Evolutionary conservation across 2,113 vertebrate species (phyloP), one percentile per base, ranked within the genome.

Genomic region (Tragelaphus imberbis): DNA sequence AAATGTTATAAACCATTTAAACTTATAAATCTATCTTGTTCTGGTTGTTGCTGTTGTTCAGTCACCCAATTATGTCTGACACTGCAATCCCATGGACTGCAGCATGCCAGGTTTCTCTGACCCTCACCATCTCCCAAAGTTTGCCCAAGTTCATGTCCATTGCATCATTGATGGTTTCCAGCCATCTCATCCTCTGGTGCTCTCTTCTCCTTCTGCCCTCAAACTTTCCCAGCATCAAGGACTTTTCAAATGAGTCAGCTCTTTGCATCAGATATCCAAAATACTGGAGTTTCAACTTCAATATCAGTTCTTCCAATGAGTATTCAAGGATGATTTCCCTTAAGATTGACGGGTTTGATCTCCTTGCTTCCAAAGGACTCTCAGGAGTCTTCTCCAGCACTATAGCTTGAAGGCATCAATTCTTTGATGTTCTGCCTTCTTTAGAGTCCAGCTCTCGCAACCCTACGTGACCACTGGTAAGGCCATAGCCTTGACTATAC

Each of bases 1-100:
- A 65, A 90, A 23, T 63, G 27, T 84, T 84, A 92, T 25, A 68
- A 93, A 19, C 40, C 13, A 47, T 47, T 65, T 47, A 80, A 89
- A 58, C 27, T 30, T 96, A 40, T 25, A 27, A 16, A 84, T 15
- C 16, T 40, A 17, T 6, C 25, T 51, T 82, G 3, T 19, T 84
- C 68, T 71, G 12, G n/a, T 75, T 75, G 68, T 13, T 36, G 17
- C 5, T 71, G 68, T 40, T 75, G 19, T 25, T 40, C 9, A 75
- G 68, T 25, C 21, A 75, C 36, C n/a, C 68, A 75, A 36, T 75
- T 75, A 25, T 25, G 5, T 75, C 68, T 40, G 68, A 75, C 21
- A 40, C n/a, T 75, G 68, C 0, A 1, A 40, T 40, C 21, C 68
- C 68, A 23, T 40, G 68, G n/a, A 75, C 36, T 40, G 5, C 36